A percentile compares a stretch with the other conserved stretches of the same genome.
Conservation (phyloP, 2,797 vertebrate species). For the Lagorchestes hirsutus region DNA sequence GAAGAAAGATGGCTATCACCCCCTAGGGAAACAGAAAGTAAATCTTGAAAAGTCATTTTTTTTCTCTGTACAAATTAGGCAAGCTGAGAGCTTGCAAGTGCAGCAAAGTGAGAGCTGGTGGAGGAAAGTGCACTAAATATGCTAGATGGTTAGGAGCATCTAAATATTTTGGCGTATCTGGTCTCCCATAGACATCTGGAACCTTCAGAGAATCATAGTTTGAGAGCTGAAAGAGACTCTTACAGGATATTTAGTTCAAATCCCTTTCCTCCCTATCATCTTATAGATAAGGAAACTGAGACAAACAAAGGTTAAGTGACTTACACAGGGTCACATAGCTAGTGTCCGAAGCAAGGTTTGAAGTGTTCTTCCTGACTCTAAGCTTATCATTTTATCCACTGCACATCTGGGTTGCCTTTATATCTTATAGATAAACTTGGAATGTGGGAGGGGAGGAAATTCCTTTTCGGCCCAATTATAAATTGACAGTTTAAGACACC, state of each 20-base stretch:
- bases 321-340: neutral
- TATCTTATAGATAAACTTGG: neutral
- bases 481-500: constrained; percentile 59
- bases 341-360: neutral
- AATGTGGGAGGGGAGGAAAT: constrained; percentile 57
- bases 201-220: neutral
- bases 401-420: neutral
- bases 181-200: neutral
- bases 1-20: constrained; percentile 10
- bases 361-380: neutral
- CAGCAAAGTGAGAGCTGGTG: neutral
- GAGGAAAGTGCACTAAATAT: neutral
- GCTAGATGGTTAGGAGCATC: neutral
- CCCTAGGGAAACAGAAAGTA: constrained; percentile 37
- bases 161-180: neutral
- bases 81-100: neutral
- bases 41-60: constrained; percentile 30
- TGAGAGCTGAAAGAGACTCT: neutral
- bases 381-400: neutral
- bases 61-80: neutral
- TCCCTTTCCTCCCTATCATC: neutral
- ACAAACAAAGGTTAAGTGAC: neutral
- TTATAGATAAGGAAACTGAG: neutral
- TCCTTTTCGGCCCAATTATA: constrained; percentile 73
- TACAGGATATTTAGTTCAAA: neutral